Evolutionary conservation across 2,113 vertebrate genomes (phyloP).

Genomic region (Condylura cristata): DNA sequence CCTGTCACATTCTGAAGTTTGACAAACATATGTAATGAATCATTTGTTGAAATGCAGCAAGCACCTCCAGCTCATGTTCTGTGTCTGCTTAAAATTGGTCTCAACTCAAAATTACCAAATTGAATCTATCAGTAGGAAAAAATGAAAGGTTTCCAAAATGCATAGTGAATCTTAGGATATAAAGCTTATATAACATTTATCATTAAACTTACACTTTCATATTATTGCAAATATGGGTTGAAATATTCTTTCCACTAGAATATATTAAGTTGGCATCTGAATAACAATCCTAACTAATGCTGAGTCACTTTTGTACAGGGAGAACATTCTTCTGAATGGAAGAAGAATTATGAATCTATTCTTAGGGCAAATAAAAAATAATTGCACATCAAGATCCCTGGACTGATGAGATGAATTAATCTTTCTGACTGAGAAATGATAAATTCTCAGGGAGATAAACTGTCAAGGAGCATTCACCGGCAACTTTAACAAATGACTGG

Average conservation of each 20-base stretch:
- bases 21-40: slow-evolving; percentile 65
- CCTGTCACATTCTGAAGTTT: slow-evolving; percentile 66
- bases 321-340: slow-evolving; percentile 73
- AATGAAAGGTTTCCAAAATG: background rate
- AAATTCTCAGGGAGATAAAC: slow-evolving; percentile 60
- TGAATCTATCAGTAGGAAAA: slow-evolving; percentile 30
- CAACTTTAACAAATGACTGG: slow-evolving; percentile 39
- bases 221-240: slow-evolving; percentile 37
- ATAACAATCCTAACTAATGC: slow-evolving; percentile 69
- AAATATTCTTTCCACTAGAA: slow-evolving; percentile 66
- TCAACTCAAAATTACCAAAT: background rate
- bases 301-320: slow-evolving; percentile 76
- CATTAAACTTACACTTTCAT: slow-evolving; percentile 59
- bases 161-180: background rate
- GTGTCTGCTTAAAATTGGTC: background rate
- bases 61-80: background rate
- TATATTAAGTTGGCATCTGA: slow-evolving; percentile 62
- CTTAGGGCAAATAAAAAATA: slow-evolving; percentile 69
- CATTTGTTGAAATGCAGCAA: slow-evolving; percentile 53
- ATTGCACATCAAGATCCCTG: slow-evolving; percentile 57
- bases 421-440: slow-evolving; percentile 62
- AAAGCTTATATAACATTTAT: slow-evolving; percentile 35
- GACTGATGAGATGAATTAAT: slow-evolving; percentile 72
- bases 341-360: slow-evolving; percentile 70
- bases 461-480: slow-evolving; percentile 60